Evolutionary conservation across 23 tunicate genomes (phyloP).

Genomic region (Trididemnum clinides): DNA sequence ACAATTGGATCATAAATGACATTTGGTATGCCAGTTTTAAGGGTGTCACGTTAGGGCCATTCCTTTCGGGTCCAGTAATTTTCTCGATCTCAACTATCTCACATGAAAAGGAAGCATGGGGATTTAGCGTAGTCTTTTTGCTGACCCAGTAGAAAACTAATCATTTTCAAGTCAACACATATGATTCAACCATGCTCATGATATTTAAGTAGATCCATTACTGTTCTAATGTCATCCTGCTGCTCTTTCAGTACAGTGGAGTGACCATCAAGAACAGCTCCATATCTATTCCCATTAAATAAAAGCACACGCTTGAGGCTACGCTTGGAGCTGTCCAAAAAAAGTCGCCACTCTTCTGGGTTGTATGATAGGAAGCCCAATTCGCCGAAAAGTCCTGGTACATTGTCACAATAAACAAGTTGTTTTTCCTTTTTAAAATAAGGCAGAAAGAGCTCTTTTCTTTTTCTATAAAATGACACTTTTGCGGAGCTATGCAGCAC

Average conservation of each 20-base stretch:
- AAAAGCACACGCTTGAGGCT: slow-evolving; percentile 23
- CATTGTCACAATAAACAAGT: neutral
- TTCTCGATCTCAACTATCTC: no score
- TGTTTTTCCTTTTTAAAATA: neutral
- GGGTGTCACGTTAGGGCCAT: no score
- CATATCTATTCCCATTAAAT: neutral
- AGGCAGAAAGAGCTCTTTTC: neutral
- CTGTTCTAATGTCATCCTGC: slow-evolving; percentile 24
- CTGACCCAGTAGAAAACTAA: slow-evolving; percentile 9
- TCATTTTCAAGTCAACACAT: slow-evolving; percentile 22
- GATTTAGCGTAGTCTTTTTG: no score
- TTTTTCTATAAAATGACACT: neutral
- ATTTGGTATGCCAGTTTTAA: no score
- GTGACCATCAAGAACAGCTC: slow-evolving; percentile 19
- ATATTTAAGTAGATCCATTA: slow-evolving; percentile 19
- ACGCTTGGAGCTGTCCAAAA: neutral
- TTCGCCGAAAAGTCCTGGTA: neutral
- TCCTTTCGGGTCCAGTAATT: no score
- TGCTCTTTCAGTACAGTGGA: slow-evolving; percentile 15
- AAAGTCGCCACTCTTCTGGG: neutral
- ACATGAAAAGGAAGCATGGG: no score
- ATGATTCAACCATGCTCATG: slow-evolving; percentile 27
- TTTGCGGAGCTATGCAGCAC: neutral
- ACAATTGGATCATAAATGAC: no score
- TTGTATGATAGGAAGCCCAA: neutral